Evolutionary conservation across 2,113 vertebrate species (phyloP).

Genomic region (Neolamprologus hecqui): DNA sequence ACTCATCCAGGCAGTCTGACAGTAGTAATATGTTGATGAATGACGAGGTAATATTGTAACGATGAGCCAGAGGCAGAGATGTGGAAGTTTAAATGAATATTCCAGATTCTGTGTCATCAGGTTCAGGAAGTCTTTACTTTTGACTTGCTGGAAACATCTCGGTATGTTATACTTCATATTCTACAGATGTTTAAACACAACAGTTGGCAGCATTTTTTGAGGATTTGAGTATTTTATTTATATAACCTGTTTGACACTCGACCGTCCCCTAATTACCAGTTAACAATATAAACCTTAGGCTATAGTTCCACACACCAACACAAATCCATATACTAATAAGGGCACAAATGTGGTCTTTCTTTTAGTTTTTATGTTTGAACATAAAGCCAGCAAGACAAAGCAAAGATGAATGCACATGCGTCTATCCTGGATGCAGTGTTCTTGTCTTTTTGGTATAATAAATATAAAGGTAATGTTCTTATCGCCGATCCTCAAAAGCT

Average conservation of each 20-base stretch:
- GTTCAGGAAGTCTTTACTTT: background rate
- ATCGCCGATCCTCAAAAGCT: accelerated
- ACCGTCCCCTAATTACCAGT: background rate
- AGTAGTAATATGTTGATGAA: background rate
- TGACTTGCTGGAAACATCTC: background rate
- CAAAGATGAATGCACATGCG: background rate
- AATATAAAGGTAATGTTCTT: background rate
- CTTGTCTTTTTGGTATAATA: background rate
- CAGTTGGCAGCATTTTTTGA: background rate
- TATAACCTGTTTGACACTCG: background rate
- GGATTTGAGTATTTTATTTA: background rate
- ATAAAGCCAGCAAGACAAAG: accelerated
- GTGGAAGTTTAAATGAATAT: accelerated
- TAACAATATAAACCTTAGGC: background rate
- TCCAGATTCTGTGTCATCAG: background rate
- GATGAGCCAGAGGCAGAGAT: accelerated
- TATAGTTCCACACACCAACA: background rate
- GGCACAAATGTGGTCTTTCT: background rate
- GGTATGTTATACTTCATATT: accelerated
- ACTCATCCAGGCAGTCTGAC: background rate
- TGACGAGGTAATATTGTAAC: background rate
- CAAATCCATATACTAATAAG: background rate
- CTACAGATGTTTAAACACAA: background rate
- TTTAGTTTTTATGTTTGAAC: background rate
- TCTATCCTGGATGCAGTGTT: background rate